These are phyloP conservation scores for Podabrus alpinus DNA, from an alignment of 2,888 invertebrate species.

Conservation along the genomic window DNA sequence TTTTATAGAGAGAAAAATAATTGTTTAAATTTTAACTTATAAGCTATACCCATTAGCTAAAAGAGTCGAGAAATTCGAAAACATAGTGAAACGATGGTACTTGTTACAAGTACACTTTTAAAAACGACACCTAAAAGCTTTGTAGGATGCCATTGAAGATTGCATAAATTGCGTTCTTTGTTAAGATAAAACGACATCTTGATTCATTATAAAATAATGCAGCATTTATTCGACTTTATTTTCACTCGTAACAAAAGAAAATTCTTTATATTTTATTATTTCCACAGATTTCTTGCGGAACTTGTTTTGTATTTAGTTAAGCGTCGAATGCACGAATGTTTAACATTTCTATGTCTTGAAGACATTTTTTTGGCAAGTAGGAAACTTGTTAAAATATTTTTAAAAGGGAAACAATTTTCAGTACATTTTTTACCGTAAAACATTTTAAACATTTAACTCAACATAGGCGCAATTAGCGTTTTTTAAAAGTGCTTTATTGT, in stretches of 20 bases:
- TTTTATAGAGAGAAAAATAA: neutral
- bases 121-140: neutral
- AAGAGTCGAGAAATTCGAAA: neutral
- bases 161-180: conserved; percentile 10
- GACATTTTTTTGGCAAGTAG: neutral
- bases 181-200: conserved; percentile 2
- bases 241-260: neutral
- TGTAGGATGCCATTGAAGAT: conserved; percentile 1
- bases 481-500: neutral
- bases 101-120: neutral
- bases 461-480: neutral
- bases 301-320: neutral
- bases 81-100: neutral
- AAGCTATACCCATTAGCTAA: neutral
- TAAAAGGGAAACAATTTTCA: neutral
- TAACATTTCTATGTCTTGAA: neutral
- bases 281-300: neutral
- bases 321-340: neutral
- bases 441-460: neutral
- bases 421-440: neutral
- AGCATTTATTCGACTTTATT: neutral
- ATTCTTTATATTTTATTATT: neutral
- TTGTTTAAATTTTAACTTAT: neutral
- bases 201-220: neutral
- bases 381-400: neutral